Conservation (phyloP, 2,113 vertebrate species). For the Actinemys pallida region DNA sequence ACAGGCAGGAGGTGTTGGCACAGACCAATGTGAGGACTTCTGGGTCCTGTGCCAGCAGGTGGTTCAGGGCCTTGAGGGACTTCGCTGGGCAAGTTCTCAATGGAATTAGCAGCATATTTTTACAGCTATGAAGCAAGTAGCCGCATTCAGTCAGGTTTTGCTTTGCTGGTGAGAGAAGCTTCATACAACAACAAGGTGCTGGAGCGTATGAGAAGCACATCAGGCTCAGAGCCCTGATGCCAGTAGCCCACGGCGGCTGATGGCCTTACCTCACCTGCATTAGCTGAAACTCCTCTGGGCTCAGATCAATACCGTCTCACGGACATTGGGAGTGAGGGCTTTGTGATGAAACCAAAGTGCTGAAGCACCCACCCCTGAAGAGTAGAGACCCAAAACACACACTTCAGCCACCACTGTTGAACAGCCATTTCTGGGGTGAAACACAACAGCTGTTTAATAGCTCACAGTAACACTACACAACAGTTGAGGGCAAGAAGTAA, state of each 20-base stretch:
- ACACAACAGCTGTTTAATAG: fast-evolving
- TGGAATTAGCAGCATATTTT: too few relatives aligned
- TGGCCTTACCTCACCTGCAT: neutral
- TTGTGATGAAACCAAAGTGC: neutral
- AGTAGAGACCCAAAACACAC: neutral
- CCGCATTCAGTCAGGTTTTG: neutral
- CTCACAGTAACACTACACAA: neutral
- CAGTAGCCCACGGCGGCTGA: neutral
- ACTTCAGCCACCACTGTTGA: fast-evolving
- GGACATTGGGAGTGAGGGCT: neutral
- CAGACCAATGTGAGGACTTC: too few relatives aligned
- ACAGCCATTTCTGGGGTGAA: neutral
- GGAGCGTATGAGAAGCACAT: neutral
- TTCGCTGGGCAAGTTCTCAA: too few relatives aligned
- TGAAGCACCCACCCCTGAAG: neutral
- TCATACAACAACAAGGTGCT: neutral
- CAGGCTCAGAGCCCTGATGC: neutral
- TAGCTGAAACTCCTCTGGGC: neutral
- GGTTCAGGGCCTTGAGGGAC: too few relatives aligned
- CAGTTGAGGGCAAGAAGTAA: neutral
- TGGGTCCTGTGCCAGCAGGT: too few relatives aligned
- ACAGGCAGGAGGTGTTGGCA: too few relatives aligned
- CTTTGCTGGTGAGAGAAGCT: neutral
- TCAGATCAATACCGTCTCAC: neutral
- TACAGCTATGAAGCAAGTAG: too few relatives aligned